A percentile compares a stretch with the other conserved stretches of the same genome.
phyloP scores from a whole-genome alignment of 2,113 vertebrate species.

The Centropristis striata region DNA sequence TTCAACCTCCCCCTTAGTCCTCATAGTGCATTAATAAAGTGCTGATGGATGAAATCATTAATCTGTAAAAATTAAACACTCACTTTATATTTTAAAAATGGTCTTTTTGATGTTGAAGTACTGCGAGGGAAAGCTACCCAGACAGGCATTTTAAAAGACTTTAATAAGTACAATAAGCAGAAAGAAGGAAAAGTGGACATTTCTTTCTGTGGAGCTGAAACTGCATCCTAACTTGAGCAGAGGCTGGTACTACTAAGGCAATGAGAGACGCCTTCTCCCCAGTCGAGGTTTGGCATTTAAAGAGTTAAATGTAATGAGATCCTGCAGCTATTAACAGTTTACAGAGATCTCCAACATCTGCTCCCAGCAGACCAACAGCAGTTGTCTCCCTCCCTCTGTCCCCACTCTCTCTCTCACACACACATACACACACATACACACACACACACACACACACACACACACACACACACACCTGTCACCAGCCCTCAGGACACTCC shows the following conservation, averaged over 20 bases:
- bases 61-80: neutral
- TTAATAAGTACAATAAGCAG: neutral
- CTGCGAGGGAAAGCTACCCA: neutral
- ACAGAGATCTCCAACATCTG: constrained; percentile 83
- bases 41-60: neutral
- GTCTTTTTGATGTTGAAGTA: neutral
- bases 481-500: constrained; percentile 62
- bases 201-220: neutral
- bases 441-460: constrained; percentile 15
- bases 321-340: constrained; percentile 84
- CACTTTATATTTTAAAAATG: neutral
- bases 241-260: neutral
- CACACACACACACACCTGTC: constrained; percentile 59
- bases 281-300: constrained; percentile 58
- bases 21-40: neutral
- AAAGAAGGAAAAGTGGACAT: neutral
- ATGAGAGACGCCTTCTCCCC: constrained; percentile 11
- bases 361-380: constrained; percentile 80
- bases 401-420: constrained; percentile 27
- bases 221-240: neutral
- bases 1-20: neutral
- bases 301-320: constrained; percentile 83
- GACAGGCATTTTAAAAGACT: neutral
- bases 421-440: constrained; percentile 8
- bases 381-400: constrained; percentile 72